phyloP scores from a whole-genome alignment of 2,888 invertebrate species.

The Tillus elongatus region DNA sequence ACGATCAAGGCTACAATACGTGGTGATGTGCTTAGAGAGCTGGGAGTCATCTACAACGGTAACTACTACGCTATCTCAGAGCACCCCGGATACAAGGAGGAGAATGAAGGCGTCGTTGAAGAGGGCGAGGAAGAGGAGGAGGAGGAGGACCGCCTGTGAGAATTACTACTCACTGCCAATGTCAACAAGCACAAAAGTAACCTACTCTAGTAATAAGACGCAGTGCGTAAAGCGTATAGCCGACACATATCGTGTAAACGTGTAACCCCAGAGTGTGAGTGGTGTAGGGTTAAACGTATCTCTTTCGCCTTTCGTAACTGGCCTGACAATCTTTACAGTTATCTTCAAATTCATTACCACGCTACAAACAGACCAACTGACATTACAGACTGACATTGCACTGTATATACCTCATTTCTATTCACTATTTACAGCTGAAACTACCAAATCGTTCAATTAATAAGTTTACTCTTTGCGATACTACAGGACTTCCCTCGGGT shows the following conservation, averaged over 20 bases:
- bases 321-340: too few relatives aligned
- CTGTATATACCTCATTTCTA: too few relatives aligned
- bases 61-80: conserved; percentile 93
- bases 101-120: conserved; percentile 76
- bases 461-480: too few relatives aligned
- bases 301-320: too few relatives aligned
- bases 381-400: too few relatives aligned
- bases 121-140: conserved; percentile 79
- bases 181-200: conserved; percentile 33
- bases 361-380: too few relatives aligned
- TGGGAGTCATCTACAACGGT: conserved; percentile 90
- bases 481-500: too few relatives aligned
- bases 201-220: conserved; percentile 29
- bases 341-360: too few relatives aligned
- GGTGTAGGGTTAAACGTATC: too few relatives aligned
- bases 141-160: conserved; percentile 53
- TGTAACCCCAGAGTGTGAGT: too few relatives aligned
- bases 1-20: conserved; percentile 92
- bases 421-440: too few relatives aligned
- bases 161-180: conserved; percentile 24
- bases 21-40: conserved; percentile 81
- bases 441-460: too few relatives aligned
- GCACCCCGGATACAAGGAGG: conserved; percentile 88
- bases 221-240: conserved; percentile 33
- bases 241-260: conserved; percentile 40